Conservation (phyloP, 2,888 invertebrate species). For the Pecten maximus region DNA sequence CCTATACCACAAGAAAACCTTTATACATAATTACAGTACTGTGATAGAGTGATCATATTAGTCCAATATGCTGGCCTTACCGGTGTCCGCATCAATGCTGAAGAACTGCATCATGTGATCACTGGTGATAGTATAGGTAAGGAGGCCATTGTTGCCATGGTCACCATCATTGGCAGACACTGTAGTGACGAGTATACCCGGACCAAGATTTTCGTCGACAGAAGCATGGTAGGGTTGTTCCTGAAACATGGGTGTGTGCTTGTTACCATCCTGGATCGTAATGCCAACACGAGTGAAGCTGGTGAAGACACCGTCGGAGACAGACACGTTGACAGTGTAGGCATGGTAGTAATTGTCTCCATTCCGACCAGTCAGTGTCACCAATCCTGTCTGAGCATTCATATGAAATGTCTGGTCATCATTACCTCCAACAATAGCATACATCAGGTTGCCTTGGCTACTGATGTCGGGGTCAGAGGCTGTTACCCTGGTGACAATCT, state of each 20-base stretch:
- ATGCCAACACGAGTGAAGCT: constrained; percentile 87
- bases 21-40: no score
- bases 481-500: constrained; percentile 93
- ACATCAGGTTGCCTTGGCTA: constrained; percentile 89
- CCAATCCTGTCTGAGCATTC: constrained; percentile 83
- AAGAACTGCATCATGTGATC: constrained; percentile 81
- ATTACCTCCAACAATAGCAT: constrained; percentile 92
- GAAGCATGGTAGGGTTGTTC: constrained; percentile 90
- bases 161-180: constrained; percentile 91
- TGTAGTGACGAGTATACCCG: constrained; percentile 89
- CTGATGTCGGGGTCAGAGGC: constrained; percentile 94
- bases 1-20: no score
- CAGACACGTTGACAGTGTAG: constrained; percentile 93
- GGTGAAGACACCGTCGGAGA: constrained; percentile 97
- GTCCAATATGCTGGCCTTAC: constrained; percentile 76
- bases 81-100: constrained; percentile 82
- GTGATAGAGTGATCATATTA: no score
- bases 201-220: constrained; percentile 90
- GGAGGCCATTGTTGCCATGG: constrained; percentile 87
- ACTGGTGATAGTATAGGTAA: constrained; percentile 85
- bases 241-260: constrained; percentile 90
- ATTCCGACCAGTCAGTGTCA: constrained; percentile 89
- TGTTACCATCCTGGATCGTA: constrained; percentile 85
- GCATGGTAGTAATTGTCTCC: constrained; percentile 87
- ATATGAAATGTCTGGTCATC: constrained; percentile 84